These are phyloP conservation scores for Tursiops truncatus DNA, from an alignment of 2,113 vertebrate species.

Conservation along the genomic window DNA sequence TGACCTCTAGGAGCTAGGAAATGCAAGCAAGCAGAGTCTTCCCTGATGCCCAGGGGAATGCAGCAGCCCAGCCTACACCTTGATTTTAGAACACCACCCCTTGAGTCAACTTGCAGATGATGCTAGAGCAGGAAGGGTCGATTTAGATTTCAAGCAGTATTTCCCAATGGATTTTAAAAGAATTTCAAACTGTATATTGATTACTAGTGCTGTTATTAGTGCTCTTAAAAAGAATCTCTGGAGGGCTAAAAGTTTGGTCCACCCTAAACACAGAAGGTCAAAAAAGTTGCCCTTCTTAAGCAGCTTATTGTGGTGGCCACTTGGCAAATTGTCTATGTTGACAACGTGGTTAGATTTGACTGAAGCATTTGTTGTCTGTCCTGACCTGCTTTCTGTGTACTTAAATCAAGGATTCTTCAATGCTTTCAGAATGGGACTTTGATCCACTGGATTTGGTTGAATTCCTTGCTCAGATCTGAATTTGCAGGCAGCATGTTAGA, in stretches of 20 bases:
- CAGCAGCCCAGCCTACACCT: not conserved
- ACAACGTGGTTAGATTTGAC: slow-evolving; percentile 3
- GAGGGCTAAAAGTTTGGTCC: not conserved
- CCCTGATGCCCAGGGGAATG: not conserved
- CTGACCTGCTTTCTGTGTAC: not conserved
- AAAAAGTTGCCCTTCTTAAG: not conserved
- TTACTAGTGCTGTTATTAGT: not conserved
- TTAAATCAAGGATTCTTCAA: not conserved
- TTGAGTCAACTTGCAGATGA: not conserved
- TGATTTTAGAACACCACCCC: not conserved
- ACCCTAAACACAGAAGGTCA: not conserved
- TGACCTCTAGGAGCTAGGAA: not conserved
- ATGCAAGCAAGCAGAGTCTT: not conserved
- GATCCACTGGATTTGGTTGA: slow-evolving; percentile 46
- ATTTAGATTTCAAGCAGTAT: not conserved
- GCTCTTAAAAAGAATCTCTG: not conserved
- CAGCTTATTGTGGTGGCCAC: not conserved
- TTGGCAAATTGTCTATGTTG: not conserved
- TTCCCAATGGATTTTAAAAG: not conserved
- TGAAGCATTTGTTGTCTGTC: not conserved
- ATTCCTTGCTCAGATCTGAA: slow-evolving; percentile 58
- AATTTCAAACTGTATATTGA: not conserved
- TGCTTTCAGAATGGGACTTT: slow-evolving; percentile 15
- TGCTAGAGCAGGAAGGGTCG: not conserved
- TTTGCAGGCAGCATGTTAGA: slow-evolving; percentile 47